These are phyloP conservation scores for Sesamia inferens DNA, from an alignment of 2,888 invertebrate genomes.

Conservation along the genomic window DNA sequence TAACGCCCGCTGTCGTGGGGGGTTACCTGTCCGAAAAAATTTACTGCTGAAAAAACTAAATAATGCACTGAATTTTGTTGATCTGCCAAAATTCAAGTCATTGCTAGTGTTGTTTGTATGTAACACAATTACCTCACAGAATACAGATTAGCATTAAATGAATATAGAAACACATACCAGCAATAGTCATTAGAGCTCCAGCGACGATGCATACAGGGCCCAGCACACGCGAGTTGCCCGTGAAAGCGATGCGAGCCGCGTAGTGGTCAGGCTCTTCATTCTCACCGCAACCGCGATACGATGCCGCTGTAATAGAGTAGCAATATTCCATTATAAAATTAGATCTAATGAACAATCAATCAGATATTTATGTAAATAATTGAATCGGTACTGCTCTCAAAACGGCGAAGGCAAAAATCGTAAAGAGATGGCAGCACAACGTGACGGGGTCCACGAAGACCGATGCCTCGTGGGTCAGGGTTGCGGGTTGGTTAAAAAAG, in stretches of 20 bases:
- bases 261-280: slow-evolving; percentile 93
- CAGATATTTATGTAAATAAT: not conserved
- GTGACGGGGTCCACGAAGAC: no score
- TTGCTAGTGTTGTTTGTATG: no score
- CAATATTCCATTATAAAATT: slow-evolving; percentile 3
- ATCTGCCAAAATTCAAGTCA: no score
- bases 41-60: no score
- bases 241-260: slow-evolving; percentile 93
- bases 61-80: no score
- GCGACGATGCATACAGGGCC: slow-evolving; percentile 94
- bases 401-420: not conserved
- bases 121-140: no score
- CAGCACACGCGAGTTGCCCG: slow-evolving; percentile 93
- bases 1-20: no score
- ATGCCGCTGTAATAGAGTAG: slow-evolving; percentile 90
- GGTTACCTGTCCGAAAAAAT: no score
- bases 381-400: not conserved
- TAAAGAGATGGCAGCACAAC: not conserved
- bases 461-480: no score
- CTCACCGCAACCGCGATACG: slow-evolving; percentile 93
- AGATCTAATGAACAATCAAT: not conserved
- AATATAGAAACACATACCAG: slow-evolving; percentile 72
- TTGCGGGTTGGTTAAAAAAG: no score
- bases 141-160: no score
- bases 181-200: slow-evolving; percentile 92